Evolutionary conservation across 2,797 vertebrate genomes (phyloP).

Genomic region (Tangara arthus): DNA sequence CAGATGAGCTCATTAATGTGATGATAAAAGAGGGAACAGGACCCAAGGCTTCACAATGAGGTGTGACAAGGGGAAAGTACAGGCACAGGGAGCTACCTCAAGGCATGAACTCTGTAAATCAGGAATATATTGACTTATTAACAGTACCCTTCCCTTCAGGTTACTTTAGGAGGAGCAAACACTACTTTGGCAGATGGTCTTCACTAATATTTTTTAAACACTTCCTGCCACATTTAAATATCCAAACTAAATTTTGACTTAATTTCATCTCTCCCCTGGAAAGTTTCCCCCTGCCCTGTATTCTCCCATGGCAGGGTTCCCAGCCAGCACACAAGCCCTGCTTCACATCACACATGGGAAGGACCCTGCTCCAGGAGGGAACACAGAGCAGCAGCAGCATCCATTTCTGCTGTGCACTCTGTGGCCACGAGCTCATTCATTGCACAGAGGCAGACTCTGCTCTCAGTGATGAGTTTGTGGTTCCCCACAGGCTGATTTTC

Average conservation of each 20-base stretch:
- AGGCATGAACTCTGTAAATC: neutral
- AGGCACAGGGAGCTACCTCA: neutral
- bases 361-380: neutral
- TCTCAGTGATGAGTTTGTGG: neutral
- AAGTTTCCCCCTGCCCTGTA: neutral
- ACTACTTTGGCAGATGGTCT: neutral
- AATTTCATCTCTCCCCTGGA: neutral
- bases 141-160: neutral
- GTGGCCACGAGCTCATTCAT: neutral
- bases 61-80: neutral
- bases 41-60: neutral
- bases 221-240: neutral
- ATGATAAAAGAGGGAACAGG: neutral
- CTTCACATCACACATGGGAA: rapidly evolving
- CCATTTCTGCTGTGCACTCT: neutral
- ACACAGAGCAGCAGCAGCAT: neutral
- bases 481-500: neutral
- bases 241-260: neutral
- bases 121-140: neutral
- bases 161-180: neutral
- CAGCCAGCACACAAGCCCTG: neutral
- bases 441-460: rapidly evolving
- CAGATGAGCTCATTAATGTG: neutral
- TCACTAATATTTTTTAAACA: neutral
- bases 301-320: rapidly evolving